Conservation (phyloP, 1,140 invertebrate species). For the Condylostylus longicornis region DNA sequence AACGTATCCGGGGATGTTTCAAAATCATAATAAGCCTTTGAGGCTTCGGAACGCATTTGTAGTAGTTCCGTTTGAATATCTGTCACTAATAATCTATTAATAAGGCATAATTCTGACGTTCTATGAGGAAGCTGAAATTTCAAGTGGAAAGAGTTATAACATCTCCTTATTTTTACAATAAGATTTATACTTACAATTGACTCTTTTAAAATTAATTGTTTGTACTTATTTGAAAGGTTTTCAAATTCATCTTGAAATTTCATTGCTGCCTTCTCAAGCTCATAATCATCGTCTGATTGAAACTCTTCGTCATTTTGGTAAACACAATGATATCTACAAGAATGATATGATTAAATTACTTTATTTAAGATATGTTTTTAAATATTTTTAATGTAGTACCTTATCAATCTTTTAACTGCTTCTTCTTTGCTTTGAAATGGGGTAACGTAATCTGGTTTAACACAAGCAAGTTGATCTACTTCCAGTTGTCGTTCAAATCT, state of each 20-base stretch:
- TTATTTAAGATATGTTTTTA: neutral
- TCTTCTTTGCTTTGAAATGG: slow-evolving; percentile 59
- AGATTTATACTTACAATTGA: slow-evolving; percentile 50
- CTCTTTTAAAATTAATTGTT: slow-evolving; percentile 62
- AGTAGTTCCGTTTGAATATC: slow-evolving; percentile 23
- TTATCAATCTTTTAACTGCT: slow-evolving; percentile 60
- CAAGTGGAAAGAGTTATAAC: neutral
- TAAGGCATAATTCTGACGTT: slow-evolving; percentile 23
- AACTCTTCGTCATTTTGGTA: slow-evolving; percentile 50
- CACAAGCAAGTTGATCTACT: slow-evolving; percentile 60
- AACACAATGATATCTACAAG: slow-evolving; percentile 57
- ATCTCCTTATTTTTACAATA: neutral
- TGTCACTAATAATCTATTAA: slow-evolving; percentile 25
- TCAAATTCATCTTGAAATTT: slow-evolving; percentile 59
- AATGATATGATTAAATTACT: neutral
- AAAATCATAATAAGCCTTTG: neutral
- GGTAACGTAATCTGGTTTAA: slow-evolving; percentile 59
- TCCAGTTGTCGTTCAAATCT: slow-evolving; percentile 60
- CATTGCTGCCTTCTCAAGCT: slow-evolving; percentile 58
- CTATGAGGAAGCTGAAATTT: slow-evolving; percentile 20
- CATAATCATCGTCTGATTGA: slow-evolving; percentile 58
- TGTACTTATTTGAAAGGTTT: slow-evolving; percentile 63
- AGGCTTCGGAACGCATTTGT: slow-evolving; percentile 14
- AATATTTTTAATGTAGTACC: too few species aligned
- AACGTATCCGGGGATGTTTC: too few species aligned